Conservation (phyloP, 2,113 vertebrate genomes). For the Lamprotornis superbus region DNA sequence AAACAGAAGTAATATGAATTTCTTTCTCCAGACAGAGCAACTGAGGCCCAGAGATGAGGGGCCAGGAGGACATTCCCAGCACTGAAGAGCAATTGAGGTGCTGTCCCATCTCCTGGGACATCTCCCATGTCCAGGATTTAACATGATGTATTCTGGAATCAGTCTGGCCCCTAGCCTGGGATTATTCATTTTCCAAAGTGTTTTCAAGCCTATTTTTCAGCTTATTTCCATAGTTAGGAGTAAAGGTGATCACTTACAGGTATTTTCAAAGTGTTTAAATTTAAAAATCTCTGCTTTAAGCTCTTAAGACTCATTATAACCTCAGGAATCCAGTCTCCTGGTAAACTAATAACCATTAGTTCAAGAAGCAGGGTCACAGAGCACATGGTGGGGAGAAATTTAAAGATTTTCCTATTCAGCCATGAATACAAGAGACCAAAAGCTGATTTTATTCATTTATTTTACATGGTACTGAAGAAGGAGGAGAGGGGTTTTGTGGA, state of each 20-base stretch:
- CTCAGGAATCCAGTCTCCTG: background rate
- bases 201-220: background rate
- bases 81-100: background rate
- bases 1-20: background rate
- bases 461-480: background rate
- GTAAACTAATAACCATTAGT: background rate
- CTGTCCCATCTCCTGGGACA: background rate
- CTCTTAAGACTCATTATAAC: background rate
- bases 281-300: background rate
- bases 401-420: background rate
- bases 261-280: background rate
- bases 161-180: background rate
- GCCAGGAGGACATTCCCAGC: background rate
- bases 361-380: background rate
- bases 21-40: background rate
- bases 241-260: background rate
- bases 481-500: background rate
- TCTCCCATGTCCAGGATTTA: background rate
- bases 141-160: background rate
- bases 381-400: background rate
- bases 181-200: background rate
- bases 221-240: background rate
- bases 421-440: background rate
- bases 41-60: background rate
- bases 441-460: background rate